Evolutionary conservation across 2,113 vertebrate species (phyloP).

Genomic region (Lasiurus borealis): DNA sequence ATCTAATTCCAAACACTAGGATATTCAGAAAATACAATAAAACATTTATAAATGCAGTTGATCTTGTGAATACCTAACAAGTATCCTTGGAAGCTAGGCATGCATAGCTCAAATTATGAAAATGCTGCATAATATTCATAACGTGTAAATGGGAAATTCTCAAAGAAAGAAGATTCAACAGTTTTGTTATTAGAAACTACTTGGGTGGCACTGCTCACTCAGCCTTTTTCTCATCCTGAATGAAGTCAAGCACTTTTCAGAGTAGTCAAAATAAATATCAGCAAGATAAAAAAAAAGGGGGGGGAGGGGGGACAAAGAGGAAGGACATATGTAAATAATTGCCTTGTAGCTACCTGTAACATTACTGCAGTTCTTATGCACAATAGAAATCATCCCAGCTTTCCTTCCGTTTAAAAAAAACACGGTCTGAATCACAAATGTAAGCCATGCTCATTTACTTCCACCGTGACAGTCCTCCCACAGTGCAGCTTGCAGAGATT

Average conservation of each 20-base stretch:
- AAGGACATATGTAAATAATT: constrained; percentile 83
- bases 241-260: constrained; percentile 79
- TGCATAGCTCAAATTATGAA: background rate
- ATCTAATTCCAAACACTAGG: constrained; percentile 42
- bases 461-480: constrained; percentile 82
- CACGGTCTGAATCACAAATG: constrained; percentile 79
- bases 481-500: constrained; percentile 84
- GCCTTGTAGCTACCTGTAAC: constrained; percentile 78
- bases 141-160: background rate
- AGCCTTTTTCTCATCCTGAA: constrained; percentile 72
- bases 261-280: constrained; percentile 86
- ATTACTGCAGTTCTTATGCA: constrained; percentile 79
- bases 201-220: constrained; percentile 61
- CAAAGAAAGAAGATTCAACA: background rate
- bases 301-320: constrained; percentile 52
- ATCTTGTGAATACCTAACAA: constrained; percentile 4
- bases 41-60: background rate
- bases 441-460: constrained; percentile 86
- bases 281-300: constrained; percentile 69
- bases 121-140: constrained; percentile 24
- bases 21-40: constrained; percentile 45
- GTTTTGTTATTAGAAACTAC: constrained; percentile 68
- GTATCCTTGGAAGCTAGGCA: background rate
- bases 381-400: constrained; percentile 77
- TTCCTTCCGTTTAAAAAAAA: constrained; percentile 76